Conservation (phyloP, 2,888 invertebrate genomes). For the Erpobdella octoculata region DNA sequence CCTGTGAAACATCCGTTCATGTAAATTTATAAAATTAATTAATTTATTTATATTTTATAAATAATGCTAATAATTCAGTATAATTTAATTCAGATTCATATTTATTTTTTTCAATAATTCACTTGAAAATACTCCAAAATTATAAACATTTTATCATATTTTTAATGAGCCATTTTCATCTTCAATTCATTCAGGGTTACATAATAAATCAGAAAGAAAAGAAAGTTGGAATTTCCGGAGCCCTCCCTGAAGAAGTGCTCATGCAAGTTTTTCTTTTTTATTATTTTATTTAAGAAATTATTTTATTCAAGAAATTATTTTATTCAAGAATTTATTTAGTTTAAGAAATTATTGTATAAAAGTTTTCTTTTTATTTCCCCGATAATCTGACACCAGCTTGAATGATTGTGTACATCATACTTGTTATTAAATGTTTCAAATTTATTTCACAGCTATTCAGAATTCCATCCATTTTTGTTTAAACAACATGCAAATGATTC, state of each 20-base stretch:
- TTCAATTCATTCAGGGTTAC: constrained; percentile 58
- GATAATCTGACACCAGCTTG: no score
- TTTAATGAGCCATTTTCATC: neutral
- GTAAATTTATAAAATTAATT: neutral
- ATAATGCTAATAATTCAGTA: neutral
- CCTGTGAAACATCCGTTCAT: neutral
- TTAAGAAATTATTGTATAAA: neutral
- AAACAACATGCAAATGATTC: constrained; percentile 62
- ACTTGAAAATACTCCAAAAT: no score
- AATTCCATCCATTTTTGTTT: constrained; percentile 85
- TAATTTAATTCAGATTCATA: constrained; percentile 4
- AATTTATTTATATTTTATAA: neutral
- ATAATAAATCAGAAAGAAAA: constrained; percentile 77
- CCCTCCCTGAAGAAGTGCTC: neutral
- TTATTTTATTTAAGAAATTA: no score
- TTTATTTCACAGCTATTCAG: constrained; percentile 62
- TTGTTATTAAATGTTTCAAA: no score
- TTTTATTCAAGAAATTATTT: neutral
- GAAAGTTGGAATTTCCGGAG: constrained; percentile 53
- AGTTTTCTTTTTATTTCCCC: neutral
- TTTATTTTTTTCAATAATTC: neutral
- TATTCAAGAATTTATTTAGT: neutral
- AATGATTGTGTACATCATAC: no score
- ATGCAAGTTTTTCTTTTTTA: neutral
- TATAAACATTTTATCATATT: no score